Evolutionary conservation across 2,113 vertebrate genomes (phyloP).

Genomic region (Struthio camelus): DNA sequence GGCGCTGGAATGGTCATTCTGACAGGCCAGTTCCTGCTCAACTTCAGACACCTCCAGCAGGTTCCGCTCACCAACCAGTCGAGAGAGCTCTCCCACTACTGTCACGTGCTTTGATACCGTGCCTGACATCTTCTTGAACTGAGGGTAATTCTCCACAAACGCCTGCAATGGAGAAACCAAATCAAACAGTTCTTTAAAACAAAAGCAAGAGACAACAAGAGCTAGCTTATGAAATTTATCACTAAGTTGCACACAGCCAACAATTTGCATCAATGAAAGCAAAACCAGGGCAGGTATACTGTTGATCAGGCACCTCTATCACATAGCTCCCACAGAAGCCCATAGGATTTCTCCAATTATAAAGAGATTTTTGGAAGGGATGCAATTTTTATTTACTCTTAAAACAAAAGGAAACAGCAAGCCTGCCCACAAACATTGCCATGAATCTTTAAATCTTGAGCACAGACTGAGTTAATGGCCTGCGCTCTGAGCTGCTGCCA

Average conservation of each 20-base stretch:
- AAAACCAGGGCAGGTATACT: neutral
- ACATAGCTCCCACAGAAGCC: no score
- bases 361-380: neutral
- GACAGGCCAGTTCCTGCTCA: slow-evolving; percentile 95
- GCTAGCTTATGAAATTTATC: no score
- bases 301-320: neutral
- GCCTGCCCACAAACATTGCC: neutral
- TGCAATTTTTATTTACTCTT: neutral
- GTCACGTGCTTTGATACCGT: slow-evolving; percentile 97
- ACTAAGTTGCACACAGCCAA: neutral
- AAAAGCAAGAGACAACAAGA: neutral
- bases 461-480: neutral
- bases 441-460: neutral
- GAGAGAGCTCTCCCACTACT: slow-evolving; percentile 92
- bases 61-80: slow-evolving; percentile 83
- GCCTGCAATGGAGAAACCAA: slow-evolving; percentile 75
- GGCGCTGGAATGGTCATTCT: slow-evolving; percentile 93
- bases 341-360: neutral
- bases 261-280: neutral
- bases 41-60: slow-evolving; percentile 93
- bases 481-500: neutral
- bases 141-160: slow-evolving; percentile 96
- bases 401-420: neutral
- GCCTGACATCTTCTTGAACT: slow-evolving; percentile 99
- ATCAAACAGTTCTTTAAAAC: neutral